A percentile compares a stretch with the other conserved stretches of the same genome.
Evolutionary conservation across 2,888 invertebrate species (phyloP).

Genomic region (Frankliniella fusca): DNA sequence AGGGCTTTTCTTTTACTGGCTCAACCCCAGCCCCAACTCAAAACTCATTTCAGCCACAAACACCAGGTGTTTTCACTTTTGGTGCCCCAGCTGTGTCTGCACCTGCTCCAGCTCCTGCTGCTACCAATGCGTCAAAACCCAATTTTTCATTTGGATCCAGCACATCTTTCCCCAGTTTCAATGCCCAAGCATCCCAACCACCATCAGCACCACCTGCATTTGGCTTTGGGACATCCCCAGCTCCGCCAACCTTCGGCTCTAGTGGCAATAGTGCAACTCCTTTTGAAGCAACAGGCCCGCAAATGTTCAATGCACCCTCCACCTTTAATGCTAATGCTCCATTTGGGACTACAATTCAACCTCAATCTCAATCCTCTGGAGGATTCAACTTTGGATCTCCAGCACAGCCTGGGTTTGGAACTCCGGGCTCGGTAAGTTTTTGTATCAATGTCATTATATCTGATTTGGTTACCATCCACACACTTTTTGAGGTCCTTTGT

Average conservation of each 20-base stretch:
- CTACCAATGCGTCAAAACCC: background rate
- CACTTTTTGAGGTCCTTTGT: too few species aligned
- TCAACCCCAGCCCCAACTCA: background rate
- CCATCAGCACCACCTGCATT: background rate
- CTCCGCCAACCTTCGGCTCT: background rate
- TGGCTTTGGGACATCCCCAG: background rate
- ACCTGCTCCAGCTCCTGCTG: background rate
- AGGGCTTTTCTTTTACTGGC: background rate
- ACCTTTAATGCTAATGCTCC: background rate
- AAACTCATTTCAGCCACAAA: background rate
- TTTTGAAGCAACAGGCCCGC: background rate
- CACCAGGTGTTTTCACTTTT: background rate
- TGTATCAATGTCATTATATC: too few species aligned
- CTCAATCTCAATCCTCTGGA: too few species aligned
- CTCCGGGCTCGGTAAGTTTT: too few species aligned
- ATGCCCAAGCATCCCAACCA: background rate
- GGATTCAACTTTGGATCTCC: background rate
- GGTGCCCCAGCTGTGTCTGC: background rate
- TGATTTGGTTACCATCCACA: too few species aligned
- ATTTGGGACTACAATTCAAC: too few species aligned
- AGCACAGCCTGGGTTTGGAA: background rate
- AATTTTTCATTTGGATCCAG: background rate
- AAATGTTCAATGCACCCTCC: background rate
- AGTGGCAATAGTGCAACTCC: background rate
- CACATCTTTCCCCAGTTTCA: background rate